A percentile compares a stretch with the other conserved stretches of the same genome.
These are phyloP conservation scores for Terebella lapidaria DNA, from an alignment of 2,888 invertebrate species.

Conservation along the genomic window DNA sequence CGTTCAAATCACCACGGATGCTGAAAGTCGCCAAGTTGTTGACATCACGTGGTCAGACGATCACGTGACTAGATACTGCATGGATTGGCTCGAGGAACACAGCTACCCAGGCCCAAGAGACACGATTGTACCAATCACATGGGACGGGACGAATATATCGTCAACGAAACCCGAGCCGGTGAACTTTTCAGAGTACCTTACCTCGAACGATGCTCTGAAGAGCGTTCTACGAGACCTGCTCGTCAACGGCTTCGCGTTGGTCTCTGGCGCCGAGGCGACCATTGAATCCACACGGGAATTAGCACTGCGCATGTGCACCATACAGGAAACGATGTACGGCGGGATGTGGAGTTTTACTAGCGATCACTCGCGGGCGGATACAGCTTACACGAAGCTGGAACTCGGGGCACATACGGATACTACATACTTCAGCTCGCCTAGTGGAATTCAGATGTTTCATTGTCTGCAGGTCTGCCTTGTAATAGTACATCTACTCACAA, in stretches of 20 bases:
- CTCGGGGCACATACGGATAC: conserved; percentile 73
- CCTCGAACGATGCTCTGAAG: conserved; percentile 25
- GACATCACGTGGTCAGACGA: conserved; percentile 56
- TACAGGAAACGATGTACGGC: conserved; percentile 65
- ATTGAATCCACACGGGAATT: conserved; percentile 58
- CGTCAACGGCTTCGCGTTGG: conserved; percentile 30
- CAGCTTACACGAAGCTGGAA: conserved; percentile 67
- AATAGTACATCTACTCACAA: too few relatives aligned
- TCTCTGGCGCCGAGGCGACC: conserved; percentile 21
- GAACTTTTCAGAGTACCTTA: conserved; percentile 21
- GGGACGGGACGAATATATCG: conserved; percentile 2
- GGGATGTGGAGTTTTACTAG: conserved; percentile 68
- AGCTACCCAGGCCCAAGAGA: conserved; percentile 1
- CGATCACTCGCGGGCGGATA: conserved; percentile 63
- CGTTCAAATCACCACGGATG: conserved; percentile 46
- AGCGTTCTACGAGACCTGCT: conserved; percentile 26
- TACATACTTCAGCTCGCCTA: conserved; percentile 71
- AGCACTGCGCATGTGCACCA: conserved; percentile 58
- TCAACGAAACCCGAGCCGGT: conserved; percentile 6
- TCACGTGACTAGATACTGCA: conserved; percentile 29
- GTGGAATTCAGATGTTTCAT: conserved; percentile 66
- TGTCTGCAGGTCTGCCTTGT: too few relatives aligned
- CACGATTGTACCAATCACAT: background rate
- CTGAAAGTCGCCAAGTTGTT: conserved; percentile 49
- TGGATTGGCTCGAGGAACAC: conserved; percentile 27